These are phyloP conservation scores for Pomatostomus ruficeps DNA, from an alignment of 2,113 vertebrate genomes.

Conservation along the genomic window DNA sequence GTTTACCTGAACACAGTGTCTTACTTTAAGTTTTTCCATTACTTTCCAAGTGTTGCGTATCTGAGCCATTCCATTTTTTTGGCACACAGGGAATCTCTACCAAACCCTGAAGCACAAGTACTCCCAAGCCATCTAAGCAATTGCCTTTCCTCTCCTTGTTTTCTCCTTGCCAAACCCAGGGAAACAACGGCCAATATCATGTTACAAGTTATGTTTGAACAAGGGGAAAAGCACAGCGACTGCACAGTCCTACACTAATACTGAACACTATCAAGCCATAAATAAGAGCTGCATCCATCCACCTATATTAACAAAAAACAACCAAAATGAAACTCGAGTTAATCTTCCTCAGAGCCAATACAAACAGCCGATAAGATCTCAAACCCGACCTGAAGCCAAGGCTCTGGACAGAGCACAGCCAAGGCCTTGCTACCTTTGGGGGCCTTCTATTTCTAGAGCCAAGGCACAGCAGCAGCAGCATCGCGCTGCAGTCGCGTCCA, in stretches of 20 bases:
- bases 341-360: not conserved
- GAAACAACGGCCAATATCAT: not conserved
- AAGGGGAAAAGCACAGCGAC: not conserved
- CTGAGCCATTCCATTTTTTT: not conserved
- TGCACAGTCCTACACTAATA: not conserved
- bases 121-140: not conserved
- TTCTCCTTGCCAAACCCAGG: not conserved
- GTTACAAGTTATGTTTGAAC: not conserved
- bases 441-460: not conserved
- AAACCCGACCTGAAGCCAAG: not conserved
- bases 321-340: not conserved
- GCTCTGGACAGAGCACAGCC: not conserved
- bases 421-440: not conserved
- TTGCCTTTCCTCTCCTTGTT: not conserved
- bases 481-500: not conserved
- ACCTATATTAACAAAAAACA: not conserved
- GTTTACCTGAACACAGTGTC: not conserved
- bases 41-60: not conserved
- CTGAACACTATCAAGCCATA: not conserved
- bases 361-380: not conserved
- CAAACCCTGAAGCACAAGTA: not conserved
- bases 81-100: not conserved
- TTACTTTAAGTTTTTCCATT: not conserved
- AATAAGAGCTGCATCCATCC: not conserved
- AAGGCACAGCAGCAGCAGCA: conserved; percentile 1